These are phyloP conservation scores for Syngnathus typhle DNA, from an alignment of 2,113 vertebrate genomes.

Conservation along the genomic window DNA sequence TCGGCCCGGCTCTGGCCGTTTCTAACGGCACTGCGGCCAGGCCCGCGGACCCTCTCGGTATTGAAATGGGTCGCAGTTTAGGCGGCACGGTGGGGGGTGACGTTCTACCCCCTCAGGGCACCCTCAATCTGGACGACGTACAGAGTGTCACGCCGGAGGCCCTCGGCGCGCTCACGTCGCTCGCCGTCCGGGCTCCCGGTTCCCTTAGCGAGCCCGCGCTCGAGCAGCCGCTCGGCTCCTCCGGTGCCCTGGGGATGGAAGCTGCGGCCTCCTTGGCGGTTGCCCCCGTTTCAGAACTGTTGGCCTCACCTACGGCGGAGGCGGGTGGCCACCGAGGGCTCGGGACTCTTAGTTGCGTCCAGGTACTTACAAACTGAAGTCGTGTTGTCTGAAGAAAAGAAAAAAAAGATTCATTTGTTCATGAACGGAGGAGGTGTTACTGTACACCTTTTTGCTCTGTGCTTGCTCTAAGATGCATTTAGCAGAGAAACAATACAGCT, in stretches of 20 bases:
- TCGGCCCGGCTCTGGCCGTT: slow-evolving; percentile 69
- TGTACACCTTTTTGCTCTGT: no score
- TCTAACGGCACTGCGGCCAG: slow-evolving; percentile 66
- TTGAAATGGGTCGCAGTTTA: slow-evolving; percentile 73
- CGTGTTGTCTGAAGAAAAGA: no score
- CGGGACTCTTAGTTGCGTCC: slow-evolving; percentile 67
- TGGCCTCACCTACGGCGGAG: slow-evolving; percentile 70
- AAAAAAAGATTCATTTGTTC: no score
- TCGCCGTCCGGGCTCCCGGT: slow-evolving; percentile 72
- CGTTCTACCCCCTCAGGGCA: slow-evolving; percentile 80
- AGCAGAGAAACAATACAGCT: no score
- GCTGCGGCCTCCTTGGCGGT: slow-evolving; percentile 60
- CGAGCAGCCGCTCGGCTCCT: slow-evolving; percentile 75
- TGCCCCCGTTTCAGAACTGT: slow-evolving; percentile 70
- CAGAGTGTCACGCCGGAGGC: slow-evolving; percentile 82
- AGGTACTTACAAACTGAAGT: no score
- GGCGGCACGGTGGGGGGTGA: slow-evolving; percentile 72
- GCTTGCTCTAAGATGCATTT: no score
- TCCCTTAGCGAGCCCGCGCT: slow-evolving; percentile 66
- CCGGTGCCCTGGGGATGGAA: slow-evolving; percentile 67
- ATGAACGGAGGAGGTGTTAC: no score
- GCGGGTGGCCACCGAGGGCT: slow-evolving; percentile 50
- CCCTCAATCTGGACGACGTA: slow-evolving; percentile 80
- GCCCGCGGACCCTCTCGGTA: slow-evolving; percentile 78
- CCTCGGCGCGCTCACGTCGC: slow-evolving; percentile 76